Evolutionary conservation across 1,140 invertebrate genomes (phyloP).

Genomic region (Radopholus similis): DNA sequence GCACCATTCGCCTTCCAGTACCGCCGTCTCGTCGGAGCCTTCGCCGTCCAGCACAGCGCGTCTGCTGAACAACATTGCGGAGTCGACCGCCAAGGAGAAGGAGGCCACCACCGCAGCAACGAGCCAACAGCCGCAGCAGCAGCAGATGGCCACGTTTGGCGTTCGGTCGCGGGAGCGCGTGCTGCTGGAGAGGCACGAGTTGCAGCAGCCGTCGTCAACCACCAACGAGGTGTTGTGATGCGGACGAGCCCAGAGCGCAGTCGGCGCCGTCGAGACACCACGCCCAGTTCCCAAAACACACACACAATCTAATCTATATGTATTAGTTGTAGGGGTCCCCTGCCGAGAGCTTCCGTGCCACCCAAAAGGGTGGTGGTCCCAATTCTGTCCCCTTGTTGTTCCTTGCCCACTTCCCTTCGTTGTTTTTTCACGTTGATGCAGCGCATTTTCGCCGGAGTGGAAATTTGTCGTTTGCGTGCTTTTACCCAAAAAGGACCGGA

Average conservation of each 20-base stretch:
- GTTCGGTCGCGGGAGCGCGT: slow-evolving; percentile 3
- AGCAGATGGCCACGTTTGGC: neutral
- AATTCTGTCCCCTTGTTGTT: too few species aligned
- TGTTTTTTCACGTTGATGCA: too few species aligned
- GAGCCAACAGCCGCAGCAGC: neutral
- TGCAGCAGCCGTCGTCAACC: neutral
- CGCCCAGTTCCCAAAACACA: too few species aligned
- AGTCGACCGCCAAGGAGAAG: neutral
- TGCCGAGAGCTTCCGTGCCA: too few species aligned
- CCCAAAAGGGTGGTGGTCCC: too few species aligned
- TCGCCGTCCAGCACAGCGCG: neutral
- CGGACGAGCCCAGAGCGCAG: neutral
- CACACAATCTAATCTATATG: too few species aligned
- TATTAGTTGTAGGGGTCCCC: too few species aligned
- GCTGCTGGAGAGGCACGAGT: slow-evolving; percentile 13
- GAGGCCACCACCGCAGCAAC: neutral
- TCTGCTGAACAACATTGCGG: slow-evolving; percentile 1
- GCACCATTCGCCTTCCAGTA: neutral
- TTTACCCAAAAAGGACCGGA: too few species aligned
- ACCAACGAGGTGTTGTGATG: neutral
- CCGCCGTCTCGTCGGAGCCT: neutral
- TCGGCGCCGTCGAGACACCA: neutral
- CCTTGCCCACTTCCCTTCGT: too few species aligned
- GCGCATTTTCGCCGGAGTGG: too few species aligned
- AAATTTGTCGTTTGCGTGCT: too few species aligned